phyloP scores from a whole-genome alignment of 1,140 invertebrate species.

The Bombus waltoni region DNA sequence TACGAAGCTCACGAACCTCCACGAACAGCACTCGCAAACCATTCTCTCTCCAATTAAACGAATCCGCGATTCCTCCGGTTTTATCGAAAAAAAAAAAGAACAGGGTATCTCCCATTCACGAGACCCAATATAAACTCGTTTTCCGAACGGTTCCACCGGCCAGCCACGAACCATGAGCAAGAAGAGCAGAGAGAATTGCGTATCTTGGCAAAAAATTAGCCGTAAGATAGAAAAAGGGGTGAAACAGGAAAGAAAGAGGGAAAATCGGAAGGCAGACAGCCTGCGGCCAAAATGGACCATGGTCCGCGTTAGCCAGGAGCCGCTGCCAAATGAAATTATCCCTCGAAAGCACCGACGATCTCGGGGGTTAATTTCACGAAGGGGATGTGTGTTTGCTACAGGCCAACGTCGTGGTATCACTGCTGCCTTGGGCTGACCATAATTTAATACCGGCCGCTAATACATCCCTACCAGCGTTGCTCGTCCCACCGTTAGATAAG shows the following conservation, averaged over 20 bases:
- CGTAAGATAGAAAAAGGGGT: conserved; percentile 43
- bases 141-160: background rate
- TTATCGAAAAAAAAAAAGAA: background rate
- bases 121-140: conserved; percentile 6
- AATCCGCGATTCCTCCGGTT: background rate
- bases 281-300: conserved; percentile 44
- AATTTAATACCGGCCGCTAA: conserved; percentile 79
- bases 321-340: conserved; percentile 81
- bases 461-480: conserved; percentile 65
- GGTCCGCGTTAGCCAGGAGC: conserved; percentile 46
- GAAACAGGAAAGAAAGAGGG: conserved; percentile 41
- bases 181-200: conserved; percentile 13
- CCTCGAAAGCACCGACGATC: conserved; percentile 71
- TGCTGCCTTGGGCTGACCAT: conserved; percentile 72
- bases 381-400: conserved; percentile 69
- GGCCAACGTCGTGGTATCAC: conserved; percentile 70
- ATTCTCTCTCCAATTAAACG: background rate
- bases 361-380: conserved; percentile 74
- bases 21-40: too few relatives aligned
- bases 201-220: conserved; percentile 51
- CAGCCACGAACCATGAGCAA: too few relatives aligned
- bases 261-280: conserved; percentile 45
- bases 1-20: background rate
- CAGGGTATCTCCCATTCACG: background rate
- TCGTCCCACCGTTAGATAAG: conserved; percentile 72